Conservation (phyloP, 2,888 invertebrate species). For the Lasius fuliginosus region DNA sequence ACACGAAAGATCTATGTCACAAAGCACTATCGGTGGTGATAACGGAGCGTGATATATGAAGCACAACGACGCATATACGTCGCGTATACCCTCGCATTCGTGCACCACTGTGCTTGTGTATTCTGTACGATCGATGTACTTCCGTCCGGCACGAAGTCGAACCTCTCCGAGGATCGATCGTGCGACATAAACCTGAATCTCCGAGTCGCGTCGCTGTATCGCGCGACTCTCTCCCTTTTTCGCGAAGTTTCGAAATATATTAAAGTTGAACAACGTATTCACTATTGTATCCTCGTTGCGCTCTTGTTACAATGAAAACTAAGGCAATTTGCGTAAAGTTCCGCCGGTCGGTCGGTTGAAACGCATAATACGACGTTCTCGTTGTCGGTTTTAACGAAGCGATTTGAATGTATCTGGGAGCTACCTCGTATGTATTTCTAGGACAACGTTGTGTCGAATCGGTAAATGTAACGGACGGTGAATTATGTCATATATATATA, state of each 20-base stretch:
- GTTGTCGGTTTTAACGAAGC: neutral
- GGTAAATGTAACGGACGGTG: neutral
- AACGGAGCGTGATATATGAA: constrained; percentile 1
- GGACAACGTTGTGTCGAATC: neutral
- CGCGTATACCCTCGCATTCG: constrained; percentile 3
- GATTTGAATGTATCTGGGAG: neutral
- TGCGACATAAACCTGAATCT: constrained; percentile 22
- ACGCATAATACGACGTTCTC: neutral
- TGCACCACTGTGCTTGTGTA: constrained; percentile 7
- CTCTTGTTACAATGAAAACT: constrained; percentile 38
- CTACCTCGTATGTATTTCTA: neutral
- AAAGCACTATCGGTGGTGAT: neutral
- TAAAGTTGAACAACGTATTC: neutral
- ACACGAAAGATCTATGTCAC: constrained; percentile 30
- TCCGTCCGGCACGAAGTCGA: constrained; percentile 33
- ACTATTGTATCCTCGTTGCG: constrained; percentile 1
- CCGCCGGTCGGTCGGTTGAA: neutral
- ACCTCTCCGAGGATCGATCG: constrained; percentile 26
- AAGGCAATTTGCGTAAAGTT: constrained; percentile 41
- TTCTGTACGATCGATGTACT: constrained; percentile 16
- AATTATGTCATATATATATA: constrained; percentile 4
- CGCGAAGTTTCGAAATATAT: constrained; percentile 25
- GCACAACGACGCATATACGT: neutral
- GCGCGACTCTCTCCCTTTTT: neutral
- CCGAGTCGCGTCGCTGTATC: neutral